Conservation (phyloP, 2,113 vertebrate species). For the Corvus moneduloides region DNA sequence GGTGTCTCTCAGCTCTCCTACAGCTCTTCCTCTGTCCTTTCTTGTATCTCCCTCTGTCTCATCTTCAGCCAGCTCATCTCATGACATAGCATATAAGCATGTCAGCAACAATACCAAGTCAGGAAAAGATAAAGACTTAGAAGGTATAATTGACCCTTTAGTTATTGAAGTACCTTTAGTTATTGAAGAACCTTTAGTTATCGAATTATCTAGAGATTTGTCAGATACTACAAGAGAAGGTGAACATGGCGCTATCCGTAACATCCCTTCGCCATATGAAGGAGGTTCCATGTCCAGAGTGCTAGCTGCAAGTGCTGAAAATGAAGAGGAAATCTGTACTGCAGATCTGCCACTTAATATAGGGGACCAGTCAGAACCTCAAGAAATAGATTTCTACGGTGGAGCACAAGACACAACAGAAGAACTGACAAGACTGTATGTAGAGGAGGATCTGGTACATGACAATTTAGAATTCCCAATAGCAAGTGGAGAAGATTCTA, state of each 20-base stretch:
- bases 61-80: conserved; percentile 15
- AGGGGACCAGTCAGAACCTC: conserved; percentile 45
- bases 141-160: not conserved
- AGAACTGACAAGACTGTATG: conserved; percentile 77
- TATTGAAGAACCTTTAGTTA: not conserved
- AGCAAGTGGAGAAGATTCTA: conserved; percentile 48
- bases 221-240: not conserved
- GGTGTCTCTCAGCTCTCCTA: conserved; percentile 16
- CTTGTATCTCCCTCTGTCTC: conserved; percentile 16
- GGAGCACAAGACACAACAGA: conserved; percentile 33
- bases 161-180: not conserved
- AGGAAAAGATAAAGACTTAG: conserved; percentile 15
- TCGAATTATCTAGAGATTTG: not conserved
- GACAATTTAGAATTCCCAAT: conserved; percentile 23
- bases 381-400: conserved; percentile 31
- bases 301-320: conserved; percentile 56
- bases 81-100: not conserved
- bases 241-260: not conserved
- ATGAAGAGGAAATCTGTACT: conserved; percentile 59
- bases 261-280: not conserved
- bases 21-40: conserved; percentile 40
- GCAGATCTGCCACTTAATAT: conserved; percentile 53
- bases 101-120: not conserved
- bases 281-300: not conserved
- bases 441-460: conserved; percentile 76